phyloP scores from a whole-genome alignment of 2,113 vertebrate genomes.

The Percopsis transmontana region DNA sequence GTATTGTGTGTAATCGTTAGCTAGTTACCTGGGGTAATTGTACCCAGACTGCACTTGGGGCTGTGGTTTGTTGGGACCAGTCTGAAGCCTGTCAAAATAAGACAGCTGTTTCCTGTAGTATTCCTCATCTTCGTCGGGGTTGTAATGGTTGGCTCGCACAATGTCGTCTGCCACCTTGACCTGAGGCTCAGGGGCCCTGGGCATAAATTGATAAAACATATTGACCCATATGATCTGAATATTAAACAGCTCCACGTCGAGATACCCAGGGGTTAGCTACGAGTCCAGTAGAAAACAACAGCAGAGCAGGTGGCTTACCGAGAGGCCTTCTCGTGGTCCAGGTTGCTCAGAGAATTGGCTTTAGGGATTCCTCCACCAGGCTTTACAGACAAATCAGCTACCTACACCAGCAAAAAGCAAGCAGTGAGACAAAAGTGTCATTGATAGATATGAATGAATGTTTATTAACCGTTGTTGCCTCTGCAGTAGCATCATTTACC shows the following conservation, averaged over 20 bases:
- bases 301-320: conserved; percentile 75
- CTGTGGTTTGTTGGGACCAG: conserved; percentile 78
- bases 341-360: conserved; percentile 85
- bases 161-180: conserved; percentile 86
- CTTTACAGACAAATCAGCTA: conserved; percentile 88
- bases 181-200: conserved; percentile 90
- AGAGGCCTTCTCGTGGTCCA: conserved; percentile 91
- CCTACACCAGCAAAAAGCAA: conserved; percentile 64
- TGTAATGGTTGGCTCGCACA: conserved; percentile 89
- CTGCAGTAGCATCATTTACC: too few relatives aligned
- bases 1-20: neutral
- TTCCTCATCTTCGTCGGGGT: conserved; percentile 94
- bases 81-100: conserved; percentile 88
- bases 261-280: conserved; percentile 2
- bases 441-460: neutral
- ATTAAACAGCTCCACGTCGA: neutral
- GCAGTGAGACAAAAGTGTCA: neutral
- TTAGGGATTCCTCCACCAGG: conserved; percentile 84
- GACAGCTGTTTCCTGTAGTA: conserved; percentile 96
- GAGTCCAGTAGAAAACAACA: conserved; percentile 1
- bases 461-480: too few relatives aligned
- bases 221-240: neutral
- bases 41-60: conserved; percentile 82
- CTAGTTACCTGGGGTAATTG: conserved; percentile 82
- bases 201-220: neutral